Evolutionary conservation across 1,140 invertebrate species (phyloP).

Genomic region (Bombus breviceps): DNA sequence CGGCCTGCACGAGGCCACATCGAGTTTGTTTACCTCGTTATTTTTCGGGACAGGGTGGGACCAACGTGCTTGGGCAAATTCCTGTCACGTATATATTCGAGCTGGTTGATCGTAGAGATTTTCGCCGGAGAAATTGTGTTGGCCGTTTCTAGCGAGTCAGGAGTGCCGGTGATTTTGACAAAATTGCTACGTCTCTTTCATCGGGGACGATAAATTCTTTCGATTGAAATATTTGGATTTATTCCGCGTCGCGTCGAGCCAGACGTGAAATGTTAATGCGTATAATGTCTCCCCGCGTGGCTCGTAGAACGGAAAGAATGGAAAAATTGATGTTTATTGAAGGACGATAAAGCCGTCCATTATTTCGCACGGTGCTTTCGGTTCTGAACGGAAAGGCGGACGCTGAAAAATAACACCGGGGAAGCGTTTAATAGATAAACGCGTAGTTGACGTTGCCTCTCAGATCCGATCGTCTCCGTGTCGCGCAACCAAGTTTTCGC

Average conservation of each 20-base stretch:
- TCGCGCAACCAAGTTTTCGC: background rate
- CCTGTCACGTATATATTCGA: background rate
- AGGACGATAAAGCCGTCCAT: slow-evolving; percentile 3
- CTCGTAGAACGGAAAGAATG: background rate
- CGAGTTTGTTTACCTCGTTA: slow-evolving; percentile 49
- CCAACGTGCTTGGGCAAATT: background rate
- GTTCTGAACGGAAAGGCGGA: background rate
- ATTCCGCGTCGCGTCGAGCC: background rate
- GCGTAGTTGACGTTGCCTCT: background rate
- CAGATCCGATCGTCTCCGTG: background rate
- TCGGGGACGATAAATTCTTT: background rate
- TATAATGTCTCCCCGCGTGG: background rate
- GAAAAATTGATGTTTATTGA: slow-evolving; percentile 24
- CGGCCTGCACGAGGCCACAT: background rate
- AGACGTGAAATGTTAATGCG: slow-evolving; percentile 10
- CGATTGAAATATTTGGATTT: background rate
- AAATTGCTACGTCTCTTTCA: background rate
- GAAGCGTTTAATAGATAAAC: slow-evolving; percentile 3
- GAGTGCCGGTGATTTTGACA: background rate
- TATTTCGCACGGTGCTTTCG: background rate
- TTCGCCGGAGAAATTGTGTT: background rate
- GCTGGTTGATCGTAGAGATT: slow-evolving; percentile 4
- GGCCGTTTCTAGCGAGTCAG: background rate
- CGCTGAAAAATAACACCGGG: slow-evolving; percentile 2
- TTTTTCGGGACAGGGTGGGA: background rate